Conservation (phyloP, 2,113 vertebrate genomes). For the Entomyzon cyanotis region DNA sequence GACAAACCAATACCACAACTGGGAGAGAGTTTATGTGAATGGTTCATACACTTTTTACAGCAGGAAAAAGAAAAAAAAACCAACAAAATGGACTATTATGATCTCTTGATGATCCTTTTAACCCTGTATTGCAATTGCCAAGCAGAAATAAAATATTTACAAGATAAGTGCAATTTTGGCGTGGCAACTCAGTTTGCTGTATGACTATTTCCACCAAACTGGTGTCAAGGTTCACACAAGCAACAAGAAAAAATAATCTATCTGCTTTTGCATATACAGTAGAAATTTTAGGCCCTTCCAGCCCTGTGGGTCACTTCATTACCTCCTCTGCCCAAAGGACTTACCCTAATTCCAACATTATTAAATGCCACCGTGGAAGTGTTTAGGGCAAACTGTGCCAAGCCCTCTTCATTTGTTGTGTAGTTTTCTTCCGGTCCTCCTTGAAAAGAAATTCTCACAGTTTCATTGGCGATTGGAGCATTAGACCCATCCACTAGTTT, state of each 20-base stretch:
- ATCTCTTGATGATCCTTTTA: not conserved
- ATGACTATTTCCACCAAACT: not conserved
- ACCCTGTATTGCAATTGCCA: not conserved
- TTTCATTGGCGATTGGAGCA: slow-evolving; percentile 57
- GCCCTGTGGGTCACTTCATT: not conserved
- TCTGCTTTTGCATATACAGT: not conserved
- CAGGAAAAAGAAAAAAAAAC: not conserved
- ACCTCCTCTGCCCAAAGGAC: not conserved
- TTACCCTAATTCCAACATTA: slow-evolving; percentile 59
- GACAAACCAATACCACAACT: not conserved
- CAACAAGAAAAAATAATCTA: not conserved
- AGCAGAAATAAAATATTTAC: not conserved
- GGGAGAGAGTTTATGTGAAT: not conserved
- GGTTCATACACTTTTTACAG: not conserved
- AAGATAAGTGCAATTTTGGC: not conserved
- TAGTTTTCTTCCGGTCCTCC: slow-evolving; percentile 2
- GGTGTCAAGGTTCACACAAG: not conserved
- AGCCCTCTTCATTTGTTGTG: slow-evolving; percentile 70
- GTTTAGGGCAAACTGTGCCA: slow-evolving; percentile 62
- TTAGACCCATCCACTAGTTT: slow-evolving; percentile 65
- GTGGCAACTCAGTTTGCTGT: not conserved
- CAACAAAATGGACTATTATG: not conserved
- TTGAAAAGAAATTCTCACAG: slow-evolving; percentile 42
- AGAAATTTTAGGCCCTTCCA: not conserved
- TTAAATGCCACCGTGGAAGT: not conserved